Conservation (phyloP, 2,113 vertebrate genomes). For the Muntiacus reevesi region DNA sequence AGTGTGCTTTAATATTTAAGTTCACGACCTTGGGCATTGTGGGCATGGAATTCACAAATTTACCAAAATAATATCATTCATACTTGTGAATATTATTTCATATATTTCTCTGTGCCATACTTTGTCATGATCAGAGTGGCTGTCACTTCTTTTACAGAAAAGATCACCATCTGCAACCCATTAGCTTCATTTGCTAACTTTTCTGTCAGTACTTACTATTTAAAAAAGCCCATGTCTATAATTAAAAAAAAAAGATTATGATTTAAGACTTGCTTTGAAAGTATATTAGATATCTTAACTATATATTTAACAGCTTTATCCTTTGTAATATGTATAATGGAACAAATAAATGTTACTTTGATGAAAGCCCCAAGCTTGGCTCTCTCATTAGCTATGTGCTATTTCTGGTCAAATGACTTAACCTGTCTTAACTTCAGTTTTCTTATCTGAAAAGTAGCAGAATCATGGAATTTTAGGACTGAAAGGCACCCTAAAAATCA, state of each 20-base stretch:
- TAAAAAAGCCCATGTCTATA: background rate
- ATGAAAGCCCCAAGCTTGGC: background rate
- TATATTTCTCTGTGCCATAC: background rate
- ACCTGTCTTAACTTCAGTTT: background rate
- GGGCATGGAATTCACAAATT: background rate
- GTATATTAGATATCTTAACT: background rate
- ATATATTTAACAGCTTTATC: background rate
- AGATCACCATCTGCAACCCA: background rate
- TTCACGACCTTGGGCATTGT: background rate
- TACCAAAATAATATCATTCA: background rate
- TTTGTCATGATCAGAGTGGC: background rate
- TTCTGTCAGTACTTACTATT: background rate
- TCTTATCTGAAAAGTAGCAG: background rate
- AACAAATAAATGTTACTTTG: background rate
- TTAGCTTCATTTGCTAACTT: background rate
- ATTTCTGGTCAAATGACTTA: background rate
- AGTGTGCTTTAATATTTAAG: background rate
- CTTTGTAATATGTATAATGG: background rate
- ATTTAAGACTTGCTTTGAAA: background rate
- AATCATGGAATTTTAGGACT: background rate
- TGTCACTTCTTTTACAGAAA: background rate
- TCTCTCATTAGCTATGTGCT: background rate
- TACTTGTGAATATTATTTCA: background rate
- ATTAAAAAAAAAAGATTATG: background rate
- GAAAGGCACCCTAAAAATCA: background rate